Conservation (phyloP, 2,888 invertebrate species). For the Danaus chrysippus region DNA sequence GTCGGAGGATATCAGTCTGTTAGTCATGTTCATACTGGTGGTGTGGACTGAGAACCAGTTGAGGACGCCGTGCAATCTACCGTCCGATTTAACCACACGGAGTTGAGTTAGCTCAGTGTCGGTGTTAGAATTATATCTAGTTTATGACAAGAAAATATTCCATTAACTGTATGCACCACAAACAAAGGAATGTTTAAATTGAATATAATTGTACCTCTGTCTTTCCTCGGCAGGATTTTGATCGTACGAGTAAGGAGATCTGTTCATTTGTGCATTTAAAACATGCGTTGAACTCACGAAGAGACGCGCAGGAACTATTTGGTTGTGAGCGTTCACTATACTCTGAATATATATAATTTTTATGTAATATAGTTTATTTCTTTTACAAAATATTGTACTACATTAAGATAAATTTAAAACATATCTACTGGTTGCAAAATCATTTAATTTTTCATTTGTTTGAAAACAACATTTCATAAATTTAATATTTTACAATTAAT, state of each 20-base stretch:
- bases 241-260: slow-evolving; percentile 88
- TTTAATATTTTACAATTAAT: too few relatives aligned
- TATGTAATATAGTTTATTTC: not conserved
- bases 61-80: slow-evolving; percentile 83
- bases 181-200: not conserved
- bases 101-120: slow-evolving; percentile 87
- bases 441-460: not conserved
- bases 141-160: slow-evolving; percentile 24
- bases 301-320: slow-evolving; percentile 78
- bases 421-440: not conserved
- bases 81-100: slow-evolving; percentile 79
- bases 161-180: too few relatives aligned
- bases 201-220: slow-evolving; percentile 67
- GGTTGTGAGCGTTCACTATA: slow-evolving; percentile 65
- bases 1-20: slow-evolving; percentile 87
- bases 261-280: slow-evolving; percentile 84
- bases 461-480: not conserved
- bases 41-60: slow-evolving; percentile 93
- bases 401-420: not conserved
- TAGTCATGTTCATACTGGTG: slow-evolving; percentile 92
- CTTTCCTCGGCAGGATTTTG: slow-evolving; percentile 86
- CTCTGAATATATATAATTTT: slow-evolving; percentile 49
- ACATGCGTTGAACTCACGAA: slow-evolving; percentile 80
- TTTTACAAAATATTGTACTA: too few relatives aligned
- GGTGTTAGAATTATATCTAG: slow-evolving; percentile 83